These are phyloP conservation scores for Echinarachnius parma DNA, from an alignment of 53 echinoderm and acorn worm species.

Conservation along the genomic window DNA sequence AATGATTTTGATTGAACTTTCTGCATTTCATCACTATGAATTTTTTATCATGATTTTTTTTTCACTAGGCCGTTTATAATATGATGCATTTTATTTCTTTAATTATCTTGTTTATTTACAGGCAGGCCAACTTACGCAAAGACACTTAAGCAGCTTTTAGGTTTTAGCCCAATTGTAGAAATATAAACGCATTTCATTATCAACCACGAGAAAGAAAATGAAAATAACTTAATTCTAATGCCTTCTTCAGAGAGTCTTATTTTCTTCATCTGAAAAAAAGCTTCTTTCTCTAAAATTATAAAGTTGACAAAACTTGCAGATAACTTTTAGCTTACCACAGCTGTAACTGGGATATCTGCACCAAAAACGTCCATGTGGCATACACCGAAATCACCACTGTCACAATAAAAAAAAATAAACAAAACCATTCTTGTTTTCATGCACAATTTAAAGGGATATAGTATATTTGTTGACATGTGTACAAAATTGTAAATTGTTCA, in stretches of 20 bases:
- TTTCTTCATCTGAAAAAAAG: not conserved
- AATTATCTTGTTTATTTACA: constrained; percentile 72
- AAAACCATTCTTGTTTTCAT: too few relatives aligned
- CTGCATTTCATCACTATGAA: too few relatives aligned
- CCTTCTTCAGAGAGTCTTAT: not conserved
- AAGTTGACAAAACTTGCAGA: not conserved
- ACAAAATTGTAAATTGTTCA: too few relatives aligned
- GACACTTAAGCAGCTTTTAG: constrained; percentile 81
- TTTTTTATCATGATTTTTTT: too few relatives aligned
- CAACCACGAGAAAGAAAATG: constrained; percentile 49
- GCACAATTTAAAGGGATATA: too few relatives aligned
- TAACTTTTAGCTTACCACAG: constrained; percentile 58
- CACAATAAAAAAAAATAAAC: constrained; percentile 10
- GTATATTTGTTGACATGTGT: too few relatives aligned
- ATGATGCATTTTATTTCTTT: too few relatives aligned
- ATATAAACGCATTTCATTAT: constrained; percentile 77
- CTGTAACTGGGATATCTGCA: constrained; percentile 78
- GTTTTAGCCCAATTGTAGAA: constrained; percentile 87
- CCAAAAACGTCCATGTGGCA: constrained; percentile 73
- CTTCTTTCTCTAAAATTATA: not conserved
- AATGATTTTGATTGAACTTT: too few relatives aligned
- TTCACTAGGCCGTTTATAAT: too few relatives aligned
- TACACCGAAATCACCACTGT: constrained; percentile 83
- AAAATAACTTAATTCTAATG: not conserved
- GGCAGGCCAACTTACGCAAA: constrained; percentile 90